These are phyloP conservation scores for Ctenosaura bakeri DNA, from an alignment of 2,797 vertebrate genomes.

Conservation along the genomic window DNA sequence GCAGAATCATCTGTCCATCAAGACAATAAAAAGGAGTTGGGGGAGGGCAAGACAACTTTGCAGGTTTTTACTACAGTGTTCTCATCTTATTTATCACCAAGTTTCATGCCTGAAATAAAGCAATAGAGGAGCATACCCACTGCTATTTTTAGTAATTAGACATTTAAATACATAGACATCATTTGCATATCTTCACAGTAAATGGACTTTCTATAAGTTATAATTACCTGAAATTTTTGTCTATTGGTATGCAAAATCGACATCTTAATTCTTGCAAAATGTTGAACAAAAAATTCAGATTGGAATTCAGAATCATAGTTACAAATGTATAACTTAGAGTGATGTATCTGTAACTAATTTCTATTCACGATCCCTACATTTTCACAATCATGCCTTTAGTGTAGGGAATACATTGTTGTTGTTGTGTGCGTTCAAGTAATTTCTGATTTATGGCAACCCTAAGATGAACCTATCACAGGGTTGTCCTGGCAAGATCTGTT, in stretches of 20 bases:
- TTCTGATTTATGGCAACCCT: too few relatives aligned
- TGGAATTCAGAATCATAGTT: too few relatives aligned
- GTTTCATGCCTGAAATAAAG: neutral
- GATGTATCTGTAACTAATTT: too few relatives aligned
- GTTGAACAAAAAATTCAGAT: too few relatives aligned
- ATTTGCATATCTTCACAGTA: neutral
- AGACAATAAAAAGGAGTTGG: neutral
- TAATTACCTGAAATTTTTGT: neutral
- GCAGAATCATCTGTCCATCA: slow-evolving; percentile 11
- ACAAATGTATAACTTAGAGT: too few relatives aligned
- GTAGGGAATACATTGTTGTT: too few relatives aligned
- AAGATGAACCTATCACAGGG: too few relatives aligned
- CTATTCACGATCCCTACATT: too few relatives aligned
- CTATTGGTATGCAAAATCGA: neutral
- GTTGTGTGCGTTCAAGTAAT: too few relatives aligned
- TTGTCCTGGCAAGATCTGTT: too few relatives aligned
- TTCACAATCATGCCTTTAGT: too few relatives aligned
- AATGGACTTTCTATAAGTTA: neutral
- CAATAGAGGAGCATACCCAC: neutral
- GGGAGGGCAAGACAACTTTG: neutral
- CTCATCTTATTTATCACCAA: neutral
- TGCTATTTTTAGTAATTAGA: neutral
- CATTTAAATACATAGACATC: neutral
- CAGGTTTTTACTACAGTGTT: slow-evolving; percentile 14
- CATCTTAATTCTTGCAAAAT: neutral